Percentiles rank a stretch among this genome's conserved stretches.
Evolutionary conservation across 2,888 invertebrate species (phyloP).

Genomic region (Agrotis segetum): DNA sequence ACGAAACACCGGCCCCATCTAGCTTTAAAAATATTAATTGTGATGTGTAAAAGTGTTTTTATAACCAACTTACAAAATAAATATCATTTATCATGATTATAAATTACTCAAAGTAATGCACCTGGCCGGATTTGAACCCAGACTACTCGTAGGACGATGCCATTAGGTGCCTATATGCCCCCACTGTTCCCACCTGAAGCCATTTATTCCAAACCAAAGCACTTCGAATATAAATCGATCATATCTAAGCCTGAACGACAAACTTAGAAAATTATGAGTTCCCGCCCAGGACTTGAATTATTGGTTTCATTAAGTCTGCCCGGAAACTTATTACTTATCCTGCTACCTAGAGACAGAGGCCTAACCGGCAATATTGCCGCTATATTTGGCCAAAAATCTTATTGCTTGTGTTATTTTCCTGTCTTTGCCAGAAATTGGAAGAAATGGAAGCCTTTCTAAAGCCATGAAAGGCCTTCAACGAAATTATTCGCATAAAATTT

Average conservation of each 20-base stretch:
- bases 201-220: neutral
- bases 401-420: neutral
- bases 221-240: constrained; percentile 25
- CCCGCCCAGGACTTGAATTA: constrained; percentile 38
- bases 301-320: constrained; percentile 46
- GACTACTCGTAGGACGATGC: too few species aligned
- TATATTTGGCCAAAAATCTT: neutral
- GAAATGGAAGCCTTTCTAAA: too few species aligned
- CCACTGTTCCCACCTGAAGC: neutral
- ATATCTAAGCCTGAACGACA: constrained; percentile 10
- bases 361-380: neutral
- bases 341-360: neutral
- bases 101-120: too few species aligned
- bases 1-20: too few species aligned
- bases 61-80: too few species aligned
- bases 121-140: too few species aligned
- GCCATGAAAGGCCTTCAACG: too few species aligned
- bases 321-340: constrained; percentile 31
- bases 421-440: neutral
- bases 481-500: too few species aligned
- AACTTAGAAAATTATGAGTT: constrained; percentile 42
- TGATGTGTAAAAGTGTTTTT: too few species aligned
- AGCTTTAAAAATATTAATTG: too few species aligned
- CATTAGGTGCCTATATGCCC: too few species aligned
- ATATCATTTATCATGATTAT: too few species aligned